These are phyloP conservation scores for Procambarus virginalis DNA, from an alignment of 1,140 invertebrate species.

Conservation along the genomic window DNA sequence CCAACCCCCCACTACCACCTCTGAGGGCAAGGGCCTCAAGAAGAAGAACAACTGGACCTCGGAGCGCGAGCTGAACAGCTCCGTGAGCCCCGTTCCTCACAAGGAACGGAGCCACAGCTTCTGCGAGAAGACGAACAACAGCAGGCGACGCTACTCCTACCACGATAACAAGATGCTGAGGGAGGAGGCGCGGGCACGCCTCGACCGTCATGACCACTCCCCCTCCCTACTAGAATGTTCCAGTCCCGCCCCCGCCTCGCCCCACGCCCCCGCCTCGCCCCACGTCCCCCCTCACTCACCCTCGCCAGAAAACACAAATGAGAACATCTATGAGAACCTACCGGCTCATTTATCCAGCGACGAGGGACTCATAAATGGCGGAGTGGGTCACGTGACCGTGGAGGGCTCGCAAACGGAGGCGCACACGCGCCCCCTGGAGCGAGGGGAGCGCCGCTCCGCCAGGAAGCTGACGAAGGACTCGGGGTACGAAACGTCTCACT, in stretches of 20 bases:
- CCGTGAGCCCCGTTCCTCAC: conserved; percentile 31
- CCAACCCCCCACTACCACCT: conserved; percentile 65
- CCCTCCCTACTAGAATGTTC: conserved; percentile 20
- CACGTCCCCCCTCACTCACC: neutral
- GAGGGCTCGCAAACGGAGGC: conserved; percentile 8
- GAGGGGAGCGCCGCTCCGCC: conserved; percentile 71
- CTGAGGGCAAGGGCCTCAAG: conserved; percentile 69
- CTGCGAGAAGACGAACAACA: conserved; percentile 71
- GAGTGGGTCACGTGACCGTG: neutral
- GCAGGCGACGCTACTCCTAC: conserved; percentile 67
- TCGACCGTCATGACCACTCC: conserved; percentile 23
- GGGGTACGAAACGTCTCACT: conserved; percentile 73
- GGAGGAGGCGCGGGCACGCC: conserved; percentile 59
- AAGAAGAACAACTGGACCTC: conserved; percentile 67
- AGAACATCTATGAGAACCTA: conserved; percentile 71
- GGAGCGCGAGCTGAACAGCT: conserved; percentile 57
- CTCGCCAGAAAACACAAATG: conserved; percentile 8
- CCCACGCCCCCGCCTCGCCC: neutral
- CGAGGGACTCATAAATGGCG: neutral
- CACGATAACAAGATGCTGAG: conserved; percentile 68
- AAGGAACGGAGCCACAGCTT: conserved; percentile 72
- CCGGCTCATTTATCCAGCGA: conserved; percentile 64
- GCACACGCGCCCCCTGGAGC: conserved; percentile 53
- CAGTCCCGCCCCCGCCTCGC: neutral
- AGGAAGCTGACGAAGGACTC: conserved; percentile 74